Evolutionary conservation across 2,888 invertebrate species (phyloP).

Genomic region (Xestia xanthographa): DNA sequence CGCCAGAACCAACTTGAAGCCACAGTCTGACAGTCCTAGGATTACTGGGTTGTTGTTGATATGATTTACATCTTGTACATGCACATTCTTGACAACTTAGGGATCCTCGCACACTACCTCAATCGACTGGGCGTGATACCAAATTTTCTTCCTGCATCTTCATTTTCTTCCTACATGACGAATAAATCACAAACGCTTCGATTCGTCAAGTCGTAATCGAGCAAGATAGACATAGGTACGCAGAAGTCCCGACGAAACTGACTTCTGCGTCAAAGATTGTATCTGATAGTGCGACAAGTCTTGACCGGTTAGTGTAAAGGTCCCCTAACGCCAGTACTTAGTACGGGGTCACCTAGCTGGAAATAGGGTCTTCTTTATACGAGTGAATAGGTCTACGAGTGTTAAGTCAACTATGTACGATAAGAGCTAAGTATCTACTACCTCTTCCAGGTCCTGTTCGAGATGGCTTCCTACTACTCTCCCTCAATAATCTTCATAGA

Average conservation of each 20-base stretch:
- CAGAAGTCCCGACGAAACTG: no score
- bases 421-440: background rate
- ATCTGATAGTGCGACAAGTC: no score
- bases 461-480: constrained; percentile 95
- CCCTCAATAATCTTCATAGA: constrained; percentile 98
- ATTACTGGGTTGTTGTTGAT: background rate
- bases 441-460: constrained; percentile 93
- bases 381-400: background rate
- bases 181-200: no score
- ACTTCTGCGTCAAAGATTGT: no score
- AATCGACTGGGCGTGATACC: no score
- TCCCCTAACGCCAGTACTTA: background rate
- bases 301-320: background rate
- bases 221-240: no score
- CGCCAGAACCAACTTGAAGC: background rate
- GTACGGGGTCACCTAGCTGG: background rate
- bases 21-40: background rate
- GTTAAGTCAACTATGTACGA: background rate
- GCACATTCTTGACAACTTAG: background rate
- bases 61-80: background rate
- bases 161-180: no score
- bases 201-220: no score
- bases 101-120: no score
- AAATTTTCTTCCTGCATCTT: no score
- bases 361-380: background rate